Percentiles rank a stretch among this genome's conserved stretches.
These are phyloP conservation scores for Chironomus tepperi DNA, from an alignment of 1,140 invertebrate species.

Conservation along the genomic window DNA sequence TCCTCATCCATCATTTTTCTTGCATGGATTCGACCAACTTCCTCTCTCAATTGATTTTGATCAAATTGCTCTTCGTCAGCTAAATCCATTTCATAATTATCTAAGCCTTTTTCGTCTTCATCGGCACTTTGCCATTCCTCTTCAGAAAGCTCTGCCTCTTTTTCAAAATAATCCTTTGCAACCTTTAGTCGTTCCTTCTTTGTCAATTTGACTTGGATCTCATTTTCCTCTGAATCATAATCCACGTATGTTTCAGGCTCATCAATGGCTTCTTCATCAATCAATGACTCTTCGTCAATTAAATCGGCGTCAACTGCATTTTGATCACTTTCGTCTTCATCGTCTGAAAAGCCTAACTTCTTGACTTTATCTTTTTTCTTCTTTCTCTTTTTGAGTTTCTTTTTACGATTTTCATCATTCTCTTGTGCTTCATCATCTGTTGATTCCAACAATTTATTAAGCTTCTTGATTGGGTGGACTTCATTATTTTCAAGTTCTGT, in stretches of 20 bases:
- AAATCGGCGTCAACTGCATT: slow-evolving; percentile 27
- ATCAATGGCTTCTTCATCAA: slow-evolving; percentile 30
- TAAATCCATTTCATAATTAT: slow-evolving; percentile 58
- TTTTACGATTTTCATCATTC: slow-evolving; percentile 27
- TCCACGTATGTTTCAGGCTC: slow-evolving; percentile 45
- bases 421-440: slow-evolving; percentile 41
- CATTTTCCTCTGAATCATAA: slow-evolving; percentile 67
- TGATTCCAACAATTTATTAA: slow-evolving; percentile 33
- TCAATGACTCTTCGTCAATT: slow-evolving; percentile 34
- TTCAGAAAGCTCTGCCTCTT: slow-evolving; percentile 77
- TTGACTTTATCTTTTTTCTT: slow-evolving; percentile 32
- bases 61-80: slow-evolving; percentile 64
- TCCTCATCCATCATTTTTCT: slow-evolving; percentile 68
- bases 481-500: too few relatives aligned
- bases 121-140: slow-evolving; percentile 65
- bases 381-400: slow-evolving; percentile 31
- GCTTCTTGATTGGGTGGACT: slow-evolving; percentile 26
- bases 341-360: slow-evolving; percentile 37
- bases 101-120: slow-evolving; percentile 62
- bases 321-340: slow-evolving; percentile 35
- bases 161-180: slow-evolving; percentile 60
- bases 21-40: slow-evolving; percentile 58
- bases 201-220: slow-evolving; percentile 41
- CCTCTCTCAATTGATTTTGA: slow-evolving; percentile 48
- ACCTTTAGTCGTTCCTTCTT: slow-evolving; percentile 44